phyloP scores from a whole-genome alignment of 2,113 vertebrate species.

The Peromyscus polionotus region DNA sequence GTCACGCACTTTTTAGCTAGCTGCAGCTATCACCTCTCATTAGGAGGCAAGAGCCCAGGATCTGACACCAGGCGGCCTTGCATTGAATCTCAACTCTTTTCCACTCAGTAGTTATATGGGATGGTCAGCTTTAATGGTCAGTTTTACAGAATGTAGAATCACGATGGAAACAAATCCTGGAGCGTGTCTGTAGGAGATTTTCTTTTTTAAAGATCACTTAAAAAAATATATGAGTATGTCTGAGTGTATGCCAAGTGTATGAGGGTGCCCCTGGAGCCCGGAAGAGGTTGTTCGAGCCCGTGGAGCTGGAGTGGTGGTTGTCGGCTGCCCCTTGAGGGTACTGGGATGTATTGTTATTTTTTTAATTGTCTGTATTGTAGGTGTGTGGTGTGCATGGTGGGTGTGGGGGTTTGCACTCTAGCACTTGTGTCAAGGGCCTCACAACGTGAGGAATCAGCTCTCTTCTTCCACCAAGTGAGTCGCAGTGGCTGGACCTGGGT shows the following conservation, averaged over 20 bases:
- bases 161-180: background rate
- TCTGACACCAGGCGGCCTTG: background rate
- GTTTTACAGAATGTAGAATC: background rate
- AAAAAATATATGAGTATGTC: background rate
- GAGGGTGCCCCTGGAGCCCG: background rate
- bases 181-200: background rate
- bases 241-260: background rate
- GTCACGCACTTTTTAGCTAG: background rate
- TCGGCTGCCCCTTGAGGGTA: background rate
- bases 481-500: background rate
- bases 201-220: background rate
- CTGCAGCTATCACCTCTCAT: background rate
- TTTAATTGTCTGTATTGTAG: background rate
- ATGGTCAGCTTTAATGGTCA: background rate
- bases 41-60: background rate
- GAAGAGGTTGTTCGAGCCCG: background rate
- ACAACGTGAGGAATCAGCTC: background rate
- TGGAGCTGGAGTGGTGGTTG: background rate
- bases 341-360: background rate
- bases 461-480: background rate
- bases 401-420: background rate
- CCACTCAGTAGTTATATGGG: background rate
- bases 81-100: background rate
- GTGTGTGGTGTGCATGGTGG: background rate
- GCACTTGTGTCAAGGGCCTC: background rate